Conservation (phyloP, 1,140 invertebrate species). For the Drosophila oshimai region DNA sequence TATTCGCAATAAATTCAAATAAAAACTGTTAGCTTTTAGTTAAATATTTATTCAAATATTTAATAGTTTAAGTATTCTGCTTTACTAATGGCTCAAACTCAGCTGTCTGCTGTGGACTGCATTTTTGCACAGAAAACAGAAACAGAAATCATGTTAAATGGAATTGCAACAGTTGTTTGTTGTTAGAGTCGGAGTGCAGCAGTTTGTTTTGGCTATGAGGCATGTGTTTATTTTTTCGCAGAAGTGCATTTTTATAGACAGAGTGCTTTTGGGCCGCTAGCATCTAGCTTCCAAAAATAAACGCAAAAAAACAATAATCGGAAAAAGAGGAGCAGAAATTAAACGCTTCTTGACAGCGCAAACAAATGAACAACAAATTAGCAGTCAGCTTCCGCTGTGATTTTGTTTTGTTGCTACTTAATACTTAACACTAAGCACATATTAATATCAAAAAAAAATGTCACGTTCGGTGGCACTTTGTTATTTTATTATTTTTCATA, state of each 20-base stretch:
- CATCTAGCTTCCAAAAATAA: slow-evolving; percentile 25
- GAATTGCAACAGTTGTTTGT: slow-evolving; percentile 80
- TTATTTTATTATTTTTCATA: background rate
- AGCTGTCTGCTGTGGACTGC: background rate
- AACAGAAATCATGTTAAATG: slow-evolving; percentile 69
- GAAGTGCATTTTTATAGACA: slow-evolving; percentile 75
- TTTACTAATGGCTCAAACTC: background rate
- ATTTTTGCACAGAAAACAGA: slow-evolving; percentile 37
- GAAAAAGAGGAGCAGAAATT: slow-evolving; percentile 9
- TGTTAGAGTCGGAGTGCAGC: slow-evolving; percentile 62
- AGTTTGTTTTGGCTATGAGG: slow-evolving; percentile 59
- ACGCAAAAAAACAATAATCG: slow-evolving; percentile 6
- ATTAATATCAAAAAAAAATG: slow-evolving; percentile 24
- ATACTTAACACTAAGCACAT: slow-evolving; percentile 1
- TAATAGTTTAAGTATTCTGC: background rate
- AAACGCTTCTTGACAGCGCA: slow-evolving; percentile 37
- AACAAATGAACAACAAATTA: slow-evolving; percentile 51
- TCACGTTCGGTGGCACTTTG: slow-evolving; percentile 37
- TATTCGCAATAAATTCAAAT: too few relatives aligned
- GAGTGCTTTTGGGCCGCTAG: slow-evolving; percentile 48
- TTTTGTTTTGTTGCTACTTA: slow-evolving; percentile 6
- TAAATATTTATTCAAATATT: too few relatives aligned
- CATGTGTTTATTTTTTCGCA: slow-evolving; percentile 77
- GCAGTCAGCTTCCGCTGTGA: slow-evolving; percentile 38
- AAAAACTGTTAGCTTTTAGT: too few relatives aligned